phyloP scores from a whole-genome alignment of 1,140 invertebrate species.

The Drosophila repletoides region DNA sequence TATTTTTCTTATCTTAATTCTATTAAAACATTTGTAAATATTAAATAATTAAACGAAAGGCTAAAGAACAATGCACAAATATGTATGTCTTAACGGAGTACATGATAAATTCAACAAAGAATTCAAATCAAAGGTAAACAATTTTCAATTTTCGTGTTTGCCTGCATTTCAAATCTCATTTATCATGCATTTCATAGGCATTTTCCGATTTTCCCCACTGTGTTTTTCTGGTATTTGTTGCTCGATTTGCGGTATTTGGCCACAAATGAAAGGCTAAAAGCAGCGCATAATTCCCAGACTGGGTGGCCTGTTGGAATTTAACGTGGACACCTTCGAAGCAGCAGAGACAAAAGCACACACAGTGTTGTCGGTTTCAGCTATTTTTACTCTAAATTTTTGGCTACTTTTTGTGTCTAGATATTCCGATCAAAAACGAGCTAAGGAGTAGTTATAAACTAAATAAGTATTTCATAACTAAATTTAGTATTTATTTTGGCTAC shows the following conservation, averaged over 20 bases:
- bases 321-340: slow-evolving; percentile 24
- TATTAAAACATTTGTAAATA: slow-evolving; percentile 7
- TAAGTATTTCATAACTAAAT: no score
- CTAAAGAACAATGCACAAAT: background rate
- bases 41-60: background rate
- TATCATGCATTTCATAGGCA: slow-evolving; percentile 29
- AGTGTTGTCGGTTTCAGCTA: no score
- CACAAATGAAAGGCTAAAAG: slow-evolving; percentile 44
- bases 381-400: no score
- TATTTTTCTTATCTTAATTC: background rate
- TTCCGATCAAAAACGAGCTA: no score
- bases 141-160: slow-evolving; percentile 5
- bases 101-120: slow-evolving; percentile 8
- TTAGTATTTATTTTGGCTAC: no score
- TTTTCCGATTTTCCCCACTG: background rate
- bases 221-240: slow-evolving; percentile 25
- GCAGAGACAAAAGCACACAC: no score
- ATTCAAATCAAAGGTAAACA: slow-evolving; percentile 9
- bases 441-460: no score
- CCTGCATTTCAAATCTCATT: slow-evolving; percentile 13
- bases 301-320: slow-evolving; percentile 37
- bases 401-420: no score
- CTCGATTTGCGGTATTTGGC: slow-evolving; percentile 42
- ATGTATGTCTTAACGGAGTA: background rate
- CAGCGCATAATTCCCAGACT: slow-evolving; percentile 58